These are phyloP conservation scores for Mixornis gularis DNA, from an alignment of 2,113 vertebrate genomes.

Conservation along the genomic window DNA sequence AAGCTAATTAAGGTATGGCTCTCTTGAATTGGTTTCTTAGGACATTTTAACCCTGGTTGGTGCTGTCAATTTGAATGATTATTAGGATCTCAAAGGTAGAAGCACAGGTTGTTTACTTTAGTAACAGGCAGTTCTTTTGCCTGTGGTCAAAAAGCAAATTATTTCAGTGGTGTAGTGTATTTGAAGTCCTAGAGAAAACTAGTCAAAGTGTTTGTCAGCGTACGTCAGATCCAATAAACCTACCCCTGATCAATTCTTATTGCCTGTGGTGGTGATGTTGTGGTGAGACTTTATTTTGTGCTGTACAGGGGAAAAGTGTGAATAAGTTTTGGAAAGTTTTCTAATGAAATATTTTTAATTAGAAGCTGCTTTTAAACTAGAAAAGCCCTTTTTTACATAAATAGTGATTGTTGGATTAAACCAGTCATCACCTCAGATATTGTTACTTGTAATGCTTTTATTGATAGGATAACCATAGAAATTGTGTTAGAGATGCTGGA, in stretches of 20 bases:
- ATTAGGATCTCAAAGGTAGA: background rate
- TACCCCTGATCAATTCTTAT: background rate
- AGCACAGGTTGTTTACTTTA: background rate
- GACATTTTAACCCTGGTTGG: background rate
- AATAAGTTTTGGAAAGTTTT: background rate
- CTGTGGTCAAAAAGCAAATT: background rate
- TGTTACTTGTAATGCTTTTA: background rate
- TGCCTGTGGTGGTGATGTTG: background rate
- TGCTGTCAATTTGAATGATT: background rate
- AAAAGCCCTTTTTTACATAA: background rate
- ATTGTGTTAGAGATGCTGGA: background rate
- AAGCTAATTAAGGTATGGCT: background rate
- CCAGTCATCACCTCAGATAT: background rate
- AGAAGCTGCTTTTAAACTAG: background rate
- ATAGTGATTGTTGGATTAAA: background rate
- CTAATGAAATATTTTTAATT: background rate
- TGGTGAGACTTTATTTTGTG: background rate
- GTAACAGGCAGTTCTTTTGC: background rate
- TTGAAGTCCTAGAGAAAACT: background rate
- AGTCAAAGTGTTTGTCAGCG: background rate
- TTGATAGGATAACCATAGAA: background rate
- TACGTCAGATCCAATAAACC: background rate
- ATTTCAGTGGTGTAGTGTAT: background rate
- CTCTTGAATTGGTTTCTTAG: background rate
- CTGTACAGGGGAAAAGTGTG: background rate